Evolutionary conservation across 2,113 vertebrate genomes (phyloP).

Genomic region (Sturnira hondurensis): DNA sequence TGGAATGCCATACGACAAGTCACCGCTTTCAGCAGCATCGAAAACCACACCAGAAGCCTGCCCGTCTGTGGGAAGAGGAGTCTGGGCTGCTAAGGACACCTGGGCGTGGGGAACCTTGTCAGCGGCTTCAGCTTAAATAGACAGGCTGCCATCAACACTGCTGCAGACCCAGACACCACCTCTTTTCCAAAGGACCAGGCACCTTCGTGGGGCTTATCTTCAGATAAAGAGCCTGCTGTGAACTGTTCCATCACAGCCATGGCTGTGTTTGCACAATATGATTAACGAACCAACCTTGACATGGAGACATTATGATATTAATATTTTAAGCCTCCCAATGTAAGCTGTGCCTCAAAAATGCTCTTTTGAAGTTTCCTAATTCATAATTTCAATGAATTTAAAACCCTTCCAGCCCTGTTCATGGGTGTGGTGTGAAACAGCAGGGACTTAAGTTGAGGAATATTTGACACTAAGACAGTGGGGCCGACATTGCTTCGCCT

Average conservation of each 20-base stretch:
- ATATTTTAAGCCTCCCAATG: neutral
- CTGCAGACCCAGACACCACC: neutral
- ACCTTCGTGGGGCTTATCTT: neutral
- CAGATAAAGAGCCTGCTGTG: neutral
- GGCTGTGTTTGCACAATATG: too few relatives aligned
- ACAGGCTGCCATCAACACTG: neutral
- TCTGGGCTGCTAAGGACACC: accelerated
- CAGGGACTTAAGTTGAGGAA: neutral
- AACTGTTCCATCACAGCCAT: neutral
- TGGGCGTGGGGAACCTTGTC: neutral
- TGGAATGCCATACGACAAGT: neutral
- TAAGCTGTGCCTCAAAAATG: neutral
- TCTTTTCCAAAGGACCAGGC: neutral
- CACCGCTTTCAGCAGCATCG: neutral
- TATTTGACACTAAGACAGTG: neutral
- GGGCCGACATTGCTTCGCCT: neutral
- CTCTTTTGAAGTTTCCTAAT: neutral
- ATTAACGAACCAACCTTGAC: neutral
- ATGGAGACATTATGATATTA: neutral
- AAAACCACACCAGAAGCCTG: too few relatives aligned
- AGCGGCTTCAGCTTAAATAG: neutral
- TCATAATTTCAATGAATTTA: neutral
- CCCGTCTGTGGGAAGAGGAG: neutral
- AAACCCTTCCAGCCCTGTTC: neutral
- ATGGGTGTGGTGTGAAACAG: neutral